Evolutionary conservation across 2,888 invertebrate species (phyloP).

Genomic region (Limnephilus auricula): DNA sequence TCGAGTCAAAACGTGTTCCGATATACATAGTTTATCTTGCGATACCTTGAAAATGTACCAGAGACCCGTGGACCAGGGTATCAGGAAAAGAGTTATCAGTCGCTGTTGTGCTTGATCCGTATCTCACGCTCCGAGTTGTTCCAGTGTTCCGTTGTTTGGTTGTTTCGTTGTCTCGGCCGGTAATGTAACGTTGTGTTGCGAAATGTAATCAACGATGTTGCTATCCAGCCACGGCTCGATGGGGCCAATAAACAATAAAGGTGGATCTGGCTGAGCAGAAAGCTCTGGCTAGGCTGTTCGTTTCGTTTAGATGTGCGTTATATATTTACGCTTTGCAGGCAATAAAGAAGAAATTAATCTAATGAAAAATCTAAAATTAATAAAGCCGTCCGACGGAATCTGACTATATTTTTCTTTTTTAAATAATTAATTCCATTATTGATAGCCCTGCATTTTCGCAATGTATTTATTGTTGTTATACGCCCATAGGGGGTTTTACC

Average conservation of each 20-base stretch:
- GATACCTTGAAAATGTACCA: not conserved
- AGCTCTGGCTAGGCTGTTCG: not conserved
- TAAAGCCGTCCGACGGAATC: too few species aligned
- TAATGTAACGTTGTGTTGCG: not conserved
- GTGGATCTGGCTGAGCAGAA: not conserved
- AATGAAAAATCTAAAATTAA: too few species aligned
- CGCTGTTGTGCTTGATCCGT: not conserved
- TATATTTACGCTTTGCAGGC: not conserved
- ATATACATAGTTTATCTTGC: not conserved
- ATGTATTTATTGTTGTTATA: too few species aligned
- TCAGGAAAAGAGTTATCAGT: not conserved
- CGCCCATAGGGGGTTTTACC: too few species aligned
- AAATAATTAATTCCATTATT: too few species aligned
- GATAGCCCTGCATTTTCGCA: too few species aligned
- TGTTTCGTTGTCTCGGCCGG: not conserved
- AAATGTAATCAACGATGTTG: constrained; percentile 2
- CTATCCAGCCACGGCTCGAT: not conserved
- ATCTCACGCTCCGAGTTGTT: not conserved
- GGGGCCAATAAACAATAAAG: not conserved
- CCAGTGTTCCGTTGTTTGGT: not conserved
- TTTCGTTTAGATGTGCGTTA: not conserved
- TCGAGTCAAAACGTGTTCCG: not conserved
- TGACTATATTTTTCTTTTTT: too few species aligned
- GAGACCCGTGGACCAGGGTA: not conserved
- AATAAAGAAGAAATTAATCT: not conserved